phyloP scores from a whole-genome alignment of 1,140 invertebrate genomes.

The Drosophila eugracilis region DNA sequence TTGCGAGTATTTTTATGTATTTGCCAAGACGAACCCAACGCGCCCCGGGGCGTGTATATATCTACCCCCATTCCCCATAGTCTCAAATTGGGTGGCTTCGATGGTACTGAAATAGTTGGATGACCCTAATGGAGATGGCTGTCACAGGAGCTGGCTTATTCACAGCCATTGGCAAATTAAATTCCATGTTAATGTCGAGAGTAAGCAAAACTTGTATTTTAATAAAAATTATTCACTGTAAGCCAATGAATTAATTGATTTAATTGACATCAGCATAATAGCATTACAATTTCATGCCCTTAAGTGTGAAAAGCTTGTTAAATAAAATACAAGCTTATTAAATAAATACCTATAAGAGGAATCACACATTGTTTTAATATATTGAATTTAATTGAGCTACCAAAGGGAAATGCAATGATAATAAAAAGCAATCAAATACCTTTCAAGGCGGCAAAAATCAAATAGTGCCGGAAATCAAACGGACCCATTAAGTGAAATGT shows the following conservation, averaged over 20 bases:
- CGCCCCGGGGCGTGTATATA: background rate
- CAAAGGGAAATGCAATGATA: background rate
- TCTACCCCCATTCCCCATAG: background rate
- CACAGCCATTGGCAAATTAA: conserved; percentile 13
- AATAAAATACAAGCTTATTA: conserved; percentile 1
- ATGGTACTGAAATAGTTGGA: conserved; percentile 18
- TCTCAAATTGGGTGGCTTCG: conserved; percentile 10
- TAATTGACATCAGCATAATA: conserved; percentile 21
- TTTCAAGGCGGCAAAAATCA: conserved; percentile 46
- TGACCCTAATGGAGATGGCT: conserved; percentile 19
- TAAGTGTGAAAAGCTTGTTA: conserved; percentile 8
- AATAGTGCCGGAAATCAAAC: conserved; percentile 36
- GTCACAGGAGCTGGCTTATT: background rate
- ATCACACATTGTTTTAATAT: background rate
- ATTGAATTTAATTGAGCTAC: conserved; percentile 1
- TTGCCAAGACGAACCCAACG: conserved; percentile 18
- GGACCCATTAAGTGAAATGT: conserved; percentile 45
- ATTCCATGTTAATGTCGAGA: conserved; percentile 23
- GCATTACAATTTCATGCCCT: conserved; percentile 11
- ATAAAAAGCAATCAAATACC: conserved; percentile 55
- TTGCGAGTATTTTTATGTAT: conserved; percentile 78
- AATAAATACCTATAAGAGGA: conserved; percentile 13
- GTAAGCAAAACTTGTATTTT: conserved; percentile 3
- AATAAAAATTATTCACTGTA: conserved; percentile 13
- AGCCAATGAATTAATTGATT: conserved; percentile 25